Conservation (phyloP, 2,113 vertebrate species). For the Sclerurus mexicanus region DNA sequence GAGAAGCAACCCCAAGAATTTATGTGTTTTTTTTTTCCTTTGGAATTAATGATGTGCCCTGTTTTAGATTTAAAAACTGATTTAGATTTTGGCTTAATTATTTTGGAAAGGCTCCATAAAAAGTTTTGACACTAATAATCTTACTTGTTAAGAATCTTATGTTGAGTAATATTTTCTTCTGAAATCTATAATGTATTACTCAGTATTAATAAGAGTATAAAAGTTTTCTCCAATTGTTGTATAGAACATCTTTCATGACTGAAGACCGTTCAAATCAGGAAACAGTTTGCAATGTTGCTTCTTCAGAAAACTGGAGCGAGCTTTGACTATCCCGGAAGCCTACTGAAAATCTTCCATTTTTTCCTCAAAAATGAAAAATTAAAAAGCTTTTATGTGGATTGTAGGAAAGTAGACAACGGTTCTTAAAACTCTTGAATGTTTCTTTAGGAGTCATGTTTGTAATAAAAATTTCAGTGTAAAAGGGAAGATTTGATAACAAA, state of each 20-base stretch:
- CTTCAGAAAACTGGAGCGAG: background rate
- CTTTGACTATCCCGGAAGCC: background rate
- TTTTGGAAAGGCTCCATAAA: background rate
- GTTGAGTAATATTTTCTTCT: background rate
- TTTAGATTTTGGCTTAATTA: background rate
- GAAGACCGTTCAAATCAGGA: background rate
- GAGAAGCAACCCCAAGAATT: background rate
- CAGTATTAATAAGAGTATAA: background rate
- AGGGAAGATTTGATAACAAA: background rate
- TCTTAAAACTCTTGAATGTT: background rate
- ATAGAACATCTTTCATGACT: background rate
- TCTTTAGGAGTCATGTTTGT: background rate
- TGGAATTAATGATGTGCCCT: background rate
- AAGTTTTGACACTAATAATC: background rate
- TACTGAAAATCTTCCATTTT: background rate
- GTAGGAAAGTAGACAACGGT: background rate
- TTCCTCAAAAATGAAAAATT: background rate
- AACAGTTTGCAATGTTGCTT: background rate
- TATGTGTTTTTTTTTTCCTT: background rate
- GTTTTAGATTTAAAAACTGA: background rate
- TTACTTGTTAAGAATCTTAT: background rate
- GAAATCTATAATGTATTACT: background rate
- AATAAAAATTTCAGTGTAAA: background rate
- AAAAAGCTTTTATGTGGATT: background rate
- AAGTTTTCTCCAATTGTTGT: background rate